Conservation (phyloP, 2,113 vertebrate species). For the Struthio camelus region DNA sequence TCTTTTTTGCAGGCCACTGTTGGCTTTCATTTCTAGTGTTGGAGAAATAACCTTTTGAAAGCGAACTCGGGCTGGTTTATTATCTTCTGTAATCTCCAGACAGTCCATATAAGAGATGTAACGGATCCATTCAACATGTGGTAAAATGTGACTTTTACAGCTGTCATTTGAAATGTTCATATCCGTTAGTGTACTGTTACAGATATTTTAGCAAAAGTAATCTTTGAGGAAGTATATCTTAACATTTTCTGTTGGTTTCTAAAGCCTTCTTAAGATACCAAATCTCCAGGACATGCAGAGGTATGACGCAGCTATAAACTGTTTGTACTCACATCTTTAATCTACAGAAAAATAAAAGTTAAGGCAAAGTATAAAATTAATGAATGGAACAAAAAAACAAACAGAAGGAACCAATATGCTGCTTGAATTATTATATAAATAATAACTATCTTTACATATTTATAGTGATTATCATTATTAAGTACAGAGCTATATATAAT, state of each 20-base stretch:
- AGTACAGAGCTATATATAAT: background rate
- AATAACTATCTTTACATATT: background rate
- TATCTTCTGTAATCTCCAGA: background rate
- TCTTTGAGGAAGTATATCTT: background rate
- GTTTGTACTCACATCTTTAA: background rate
- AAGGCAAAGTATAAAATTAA: background rate
- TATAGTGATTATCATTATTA: background rate
- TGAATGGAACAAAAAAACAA: background rate
- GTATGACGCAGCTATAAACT: background rate
- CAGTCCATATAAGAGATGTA: background rate
- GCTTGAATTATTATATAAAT: background rate
- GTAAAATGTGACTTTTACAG: background rate
- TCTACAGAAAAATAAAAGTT: background rate
- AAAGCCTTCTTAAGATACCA: background rate
- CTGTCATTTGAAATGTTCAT: background rate
- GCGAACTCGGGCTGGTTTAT: background rate
- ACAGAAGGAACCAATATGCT: background rate
- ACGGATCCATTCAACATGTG: background rate
- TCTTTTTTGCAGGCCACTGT: background rate
- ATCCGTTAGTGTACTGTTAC: background rate
- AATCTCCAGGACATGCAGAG: background rate
- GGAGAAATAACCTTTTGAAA: background rate
- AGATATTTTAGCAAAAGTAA: background rate
- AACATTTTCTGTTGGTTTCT: background rate
- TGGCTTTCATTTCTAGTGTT: background rate